These are phyloP conservation scores for Amphiprion clarkii DNA, from an alignment of 2,797 vertebrate genomes.

Conservation along the genomic window DNA sequence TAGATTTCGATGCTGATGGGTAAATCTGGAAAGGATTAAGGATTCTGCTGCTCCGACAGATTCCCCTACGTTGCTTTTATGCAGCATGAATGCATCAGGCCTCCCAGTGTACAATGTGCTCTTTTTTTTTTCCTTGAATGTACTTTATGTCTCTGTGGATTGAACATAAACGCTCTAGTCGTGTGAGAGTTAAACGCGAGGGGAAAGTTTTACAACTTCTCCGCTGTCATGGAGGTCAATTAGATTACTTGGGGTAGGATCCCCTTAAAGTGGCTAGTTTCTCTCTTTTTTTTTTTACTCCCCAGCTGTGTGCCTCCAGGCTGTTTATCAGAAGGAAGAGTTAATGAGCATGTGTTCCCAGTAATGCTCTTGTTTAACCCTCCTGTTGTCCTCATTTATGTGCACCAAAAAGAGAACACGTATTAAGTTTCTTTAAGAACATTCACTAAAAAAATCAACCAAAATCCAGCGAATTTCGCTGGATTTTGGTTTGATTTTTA, in stretches of 20 bases:
- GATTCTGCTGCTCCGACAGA: conserved; percentile 77
- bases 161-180: conserved; percentile 26
- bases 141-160: conserved; percentile 57
- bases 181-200: conserved; percentile 50
- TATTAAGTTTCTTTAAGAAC: too few relatives aligned
- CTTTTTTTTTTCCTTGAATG: conserved; percentile 41
- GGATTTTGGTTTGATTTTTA: too few relatives aligned
- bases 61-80: conserved; percentile 75
- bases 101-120: conserved; percentile 56
- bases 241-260: conserved; percentile 72
- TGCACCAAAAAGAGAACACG: too few relatives aligned
- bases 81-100: conserved; percentile 66
- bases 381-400: too few relatives aligned
- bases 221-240: conserved; percentile 68
- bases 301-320: conserved; percentile 69
- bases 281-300: conserved; percentile 33
- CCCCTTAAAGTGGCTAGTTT: conserved; percentile 69
- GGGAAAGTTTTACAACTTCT: conserved; percentile 63
- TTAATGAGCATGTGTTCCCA: conserved; percentile 66
- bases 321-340: conserved; percentile 53
- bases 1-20: conserved; percentile 80
- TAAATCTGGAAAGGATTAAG: conserved; percentile 83
- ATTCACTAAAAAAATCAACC: too few relatives aligned
- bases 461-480: too few relatives aligned
- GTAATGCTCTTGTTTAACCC: background rate